Evolutionary conservation across 2,113 vertebrate species (phyloP), one percentile per base, ranked within the genome.

Genomic region (Lamprologus lemairii): DNA sequence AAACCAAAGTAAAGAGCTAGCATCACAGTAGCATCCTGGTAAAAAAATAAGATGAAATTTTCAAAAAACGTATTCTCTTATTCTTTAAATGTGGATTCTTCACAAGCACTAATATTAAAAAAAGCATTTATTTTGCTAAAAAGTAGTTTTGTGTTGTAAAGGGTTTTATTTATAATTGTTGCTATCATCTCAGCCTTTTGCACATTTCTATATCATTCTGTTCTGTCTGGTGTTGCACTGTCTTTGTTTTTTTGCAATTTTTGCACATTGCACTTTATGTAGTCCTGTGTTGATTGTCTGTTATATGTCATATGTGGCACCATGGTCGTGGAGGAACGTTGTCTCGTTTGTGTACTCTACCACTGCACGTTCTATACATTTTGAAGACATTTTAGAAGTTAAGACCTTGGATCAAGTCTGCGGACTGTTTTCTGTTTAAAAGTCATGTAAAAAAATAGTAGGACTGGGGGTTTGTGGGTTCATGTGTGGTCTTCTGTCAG

Each of bases 1-100:
- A 73, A 45, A 21, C 2, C 71, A 31, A 78, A 28, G 16, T 75
- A 26, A 75, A 75, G 42, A 28, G 23, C 14, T 19, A 75, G 4
- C 42, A 10, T 75, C 42, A 75, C 9, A 12, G 71, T 47, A 47
- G 23, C 23, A 47, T 65, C 33, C 60, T 37, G 71, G 23, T 75
- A 65, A 65, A 65, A 21, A 28, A 47, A 17, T 21, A 65, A 65
- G 33, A n/a, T 65, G 19, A 21, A 37, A 65, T 2, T 65, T n/a
- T 63, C 6, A 19, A 19, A 28, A 26, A 40, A 14, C 9, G 0
- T 75, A 5, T 16, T 73, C 5, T 42, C 21, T 0, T 9, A 14
- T 73, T 47, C 23, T 45, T 47, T 47, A 47, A 75, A 75, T 47
- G 23, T 47, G 9, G 21, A 73, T 73, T 73, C 21, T 16, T 73